phyloP scores from a whole-genome alignment of 2,888 invertebrate genomes.

The Chaetogeoica ovagalla region DNA sequence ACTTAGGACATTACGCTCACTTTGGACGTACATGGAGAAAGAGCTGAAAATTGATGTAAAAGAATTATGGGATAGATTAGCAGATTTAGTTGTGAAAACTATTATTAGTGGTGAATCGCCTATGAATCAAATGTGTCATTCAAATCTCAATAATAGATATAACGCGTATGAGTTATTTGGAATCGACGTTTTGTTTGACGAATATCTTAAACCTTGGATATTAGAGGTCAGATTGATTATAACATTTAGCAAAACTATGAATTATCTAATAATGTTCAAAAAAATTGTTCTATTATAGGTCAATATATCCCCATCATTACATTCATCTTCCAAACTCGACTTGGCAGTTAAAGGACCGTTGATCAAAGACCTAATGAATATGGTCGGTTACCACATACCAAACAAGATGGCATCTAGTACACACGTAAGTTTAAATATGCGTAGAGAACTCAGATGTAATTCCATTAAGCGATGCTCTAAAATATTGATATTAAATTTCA shows the following conservation, averaged over 20 bases:
- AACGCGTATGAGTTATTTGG: conserved; percentile 95
- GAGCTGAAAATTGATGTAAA: conserved; percentile 75
- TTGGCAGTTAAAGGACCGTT: conserved; percentile 91
- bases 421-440: conserved; percentile 53
- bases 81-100: conserved; percentile 90
- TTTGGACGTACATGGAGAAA: conserved; percentile 77
- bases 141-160: conserved; percentile 79
- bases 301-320: conserved; percentile 85
- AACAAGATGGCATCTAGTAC: conserved; percentile 55
- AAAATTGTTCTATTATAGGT: conserved; percentile 62
- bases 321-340: conserved; percentile 85
- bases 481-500: too few species aligned
- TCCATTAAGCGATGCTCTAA: too few species aligned
- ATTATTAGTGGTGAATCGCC: conserved; percentile 84
- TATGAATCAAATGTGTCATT: conserved; percentile 72
- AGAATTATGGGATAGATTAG: conserved; percentile 78
- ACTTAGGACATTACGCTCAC: conserved; percentile 73
- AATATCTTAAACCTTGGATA: conserved; percentile 92
- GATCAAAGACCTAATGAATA: conserved; percentile 85
- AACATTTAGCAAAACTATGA: too few species aligned
- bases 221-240: conserved; percentile 68
- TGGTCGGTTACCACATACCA: conserved; percentile 88
- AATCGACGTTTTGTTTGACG: conserved; percentile 90
- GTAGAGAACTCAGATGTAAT: too few species aligned
- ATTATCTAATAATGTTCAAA: too few species aligned